Percentiles rank a stretch among this genome's conserved stretches.
phyloP scores from a whole-genome alignment of 2,113 vertebrate species.

The Sula dactylatra region DNA sequence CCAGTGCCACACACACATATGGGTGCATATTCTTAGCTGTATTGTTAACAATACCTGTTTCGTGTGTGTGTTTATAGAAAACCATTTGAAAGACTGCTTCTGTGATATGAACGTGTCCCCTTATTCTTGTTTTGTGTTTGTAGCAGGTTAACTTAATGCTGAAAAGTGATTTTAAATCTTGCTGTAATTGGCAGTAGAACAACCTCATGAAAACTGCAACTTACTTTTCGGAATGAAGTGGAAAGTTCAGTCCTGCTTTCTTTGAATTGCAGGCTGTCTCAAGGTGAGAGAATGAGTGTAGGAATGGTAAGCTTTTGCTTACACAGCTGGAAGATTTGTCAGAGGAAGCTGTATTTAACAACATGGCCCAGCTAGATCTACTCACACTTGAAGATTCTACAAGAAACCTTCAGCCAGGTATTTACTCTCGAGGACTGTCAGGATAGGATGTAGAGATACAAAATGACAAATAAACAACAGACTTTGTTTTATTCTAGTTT shows the following conservation, averaged over 20 bases:
- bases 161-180: neutral
- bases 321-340: neutral
- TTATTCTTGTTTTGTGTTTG: neutral
- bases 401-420: neutral
- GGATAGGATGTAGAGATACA: neutral
- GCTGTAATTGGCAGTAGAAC: neutral
- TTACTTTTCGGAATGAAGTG: neutral
- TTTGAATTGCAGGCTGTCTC: neutral
- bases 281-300: fast-evolving
- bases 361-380: neutral
- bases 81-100: neutral
- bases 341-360: neutral
- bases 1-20: neutral
- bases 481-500: neutral
- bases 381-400: neutral
- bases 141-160: neutral
- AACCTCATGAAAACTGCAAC: neutral
- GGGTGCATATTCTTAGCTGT: neutral
- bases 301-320: neutral
- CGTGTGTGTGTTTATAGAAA: neutral
- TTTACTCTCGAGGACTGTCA: neutral
- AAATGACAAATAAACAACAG: neutral
- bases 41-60: neutral
- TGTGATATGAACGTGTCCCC: neutral
- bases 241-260: neutral